Conservation (phyloP, 2,797 vertebrate species). For the Phataginus tetradactyla region DNA sequence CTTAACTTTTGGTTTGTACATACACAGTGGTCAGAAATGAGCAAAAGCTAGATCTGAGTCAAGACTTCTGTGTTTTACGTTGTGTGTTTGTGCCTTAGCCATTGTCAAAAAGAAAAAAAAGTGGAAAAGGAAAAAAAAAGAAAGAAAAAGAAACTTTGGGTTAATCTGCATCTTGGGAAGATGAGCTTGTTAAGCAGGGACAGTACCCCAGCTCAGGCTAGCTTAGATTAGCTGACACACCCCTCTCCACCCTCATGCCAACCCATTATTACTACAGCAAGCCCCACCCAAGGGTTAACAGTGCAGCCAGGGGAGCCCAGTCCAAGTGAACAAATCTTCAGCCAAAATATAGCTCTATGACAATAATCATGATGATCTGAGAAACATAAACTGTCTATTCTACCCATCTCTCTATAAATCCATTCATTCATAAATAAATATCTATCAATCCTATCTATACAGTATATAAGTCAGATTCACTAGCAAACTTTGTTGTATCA, state of each 20-base stretch:
- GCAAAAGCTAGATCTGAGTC: not conserved
- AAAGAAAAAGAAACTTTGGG: not conserved
- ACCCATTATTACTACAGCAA: not conserved
- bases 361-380: not conserved
- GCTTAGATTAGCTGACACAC: not conserved
- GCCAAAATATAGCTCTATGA: not conserved
- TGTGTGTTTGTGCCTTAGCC: not conserved
- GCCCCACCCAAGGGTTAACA: not conserved
- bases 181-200: not conserved
- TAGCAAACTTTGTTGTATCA: not conserved
- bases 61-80: not conserved
- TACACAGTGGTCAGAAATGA: not conserved
- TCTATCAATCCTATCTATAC: not conserved
- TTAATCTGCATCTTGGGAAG: not conserved
- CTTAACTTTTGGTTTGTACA: not conserved
- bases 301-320: not conserved
- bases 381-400: not conserved
- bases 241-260: not conserved
- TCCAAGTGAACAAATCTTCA: not conserved
- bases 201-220: rapidly evolving
- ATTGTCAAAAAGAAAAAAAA: not conserved
- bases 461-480: not conserved
- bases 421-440: no score
- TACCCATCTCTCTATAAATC: not conserved
- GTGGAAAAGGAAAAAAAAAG: rapidly evolving